Base-by-base conservation (phyloP, 2,113 vertebrate genomes). In the Phoxinus phoxinus region DNA sequence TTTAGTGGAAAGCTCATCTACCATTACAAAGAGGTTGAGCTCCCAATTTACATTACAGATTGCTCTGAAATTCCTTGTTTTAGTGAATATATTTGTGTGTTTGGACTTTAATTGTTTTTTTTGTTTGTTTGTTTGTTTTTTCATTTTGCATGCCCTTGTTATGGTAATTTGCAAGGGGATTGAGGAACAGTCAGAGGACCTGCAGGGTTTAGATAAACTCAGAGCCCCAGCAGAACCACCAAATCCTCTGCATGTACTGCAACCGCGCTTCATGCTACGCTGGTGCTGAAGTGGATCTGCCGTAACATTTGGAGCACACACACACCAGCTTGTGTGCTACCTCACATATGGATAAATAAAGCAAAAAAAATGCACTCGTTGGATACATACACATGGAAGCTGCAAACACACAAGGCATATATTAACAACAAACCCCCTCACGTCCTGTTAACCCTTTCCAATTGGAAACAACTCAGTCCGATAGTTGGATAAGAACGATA, bases 181-280 rank as follows among this genome's bases (percentile, higher is more conserved):
- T 85, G 81, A 84, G 79, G 76, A 86, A 65, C 85, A 81, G 80
- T 65, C 37, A 72, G 71, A 67, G 81, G 75, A 88, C 86, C 90
- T 90, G 90, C 84, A 78, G 59, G 86, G 84, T 74, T 69, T 83
- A 65, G 89, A 90, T 90, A 90, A 90, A 87, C 84, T 71, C 84
- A 78, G 81, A 84, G 81, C 75, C 72, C 51, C 35, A 73, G 32
- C 71, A 56, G 48, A 65, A 69, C 48, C 75, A 58, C 51, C 63
- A 85, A 71, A 80, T 59, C 77, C 75, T 79, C 23, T 1, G 27
- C 51, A 46, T 59, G 41, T n/a, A 53, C 6, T 27, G 74, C 41
- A 48, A 56, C 79, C 11, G 56, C 6, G 25, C 79, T 75, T 72
- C 32, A 72, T 6, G 76, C 71, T 74, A 81, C 67, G 15, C 51